Conservation (phyloP, 2,888 invertebrate genomes). For the Apoda limacodes region DNA sequence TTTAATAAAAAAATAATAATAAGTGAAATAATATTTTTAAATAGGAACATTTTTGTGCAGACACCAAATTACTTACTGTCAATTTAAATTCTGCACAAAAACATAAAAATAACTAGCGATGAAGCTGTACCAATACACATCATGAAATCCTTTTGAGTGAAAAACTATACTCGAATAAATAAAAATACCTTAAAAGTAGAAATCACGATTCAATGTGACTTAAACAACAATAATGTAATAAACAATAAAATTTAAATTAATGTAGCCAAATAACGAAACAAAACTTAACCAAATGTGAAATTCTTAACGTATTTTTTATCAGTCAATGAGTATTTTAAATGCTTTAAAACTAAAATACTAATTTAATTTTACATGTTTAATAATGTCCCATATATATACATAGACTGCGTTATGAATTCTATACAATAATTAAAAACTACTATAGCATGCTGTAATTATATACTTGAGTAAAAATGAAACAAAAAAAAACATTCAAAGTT, state of each 20-base stretch:
- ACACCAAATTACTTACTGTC: slow-evolving; percentile 11
- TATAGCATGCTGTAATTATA: too few relatives aligned
- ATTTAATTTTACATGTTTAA: not conserved
- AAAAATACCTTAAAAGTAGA: slow-evolving; percentile 26
- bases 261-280: slow-evolving; percentile 32
- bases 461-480: too few relatives aligned
- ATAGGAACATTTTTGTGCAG: slow-evolving; percentile 30
- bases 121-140: slow-evolving; percentile 40
- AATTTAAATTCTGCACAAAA: too few relatives aligned
- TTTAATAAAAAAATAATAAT: too few relatives aligned
- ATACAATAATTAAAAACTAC: too few relatives aligned
- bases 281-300: slow-evolving; percentile 28
- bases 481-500: too few relatives aligned
- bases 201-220: slow-evolving; percentile 41
- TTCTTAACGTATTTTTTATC: slow-evolving; percentile 35
- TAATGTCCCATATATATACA: not conserved
- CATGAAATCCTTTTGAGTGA: too few relatives aligned
- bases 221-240: slow-evolving; percentile 27
- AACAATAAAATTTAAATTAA: slow-evolving; percentile 27
- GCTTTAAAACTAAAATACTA: slow-evolving; percentile 31
- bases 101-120: slow-evolving; percentile 31
- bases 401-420: too few relatives aligned
- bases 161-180: slow-evolving; percentile 27
- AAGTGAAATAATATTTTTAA: slow-evolving; percentile 35
- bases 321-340: slow-evolving; percentile 45